Evolutionary conservation across 30 jellyfish, hydroid and myxozoan species (phyloP), one percentile per base, ranked within the genome.

Genomic region (Chrysaora quinquecirrha): DNA sequence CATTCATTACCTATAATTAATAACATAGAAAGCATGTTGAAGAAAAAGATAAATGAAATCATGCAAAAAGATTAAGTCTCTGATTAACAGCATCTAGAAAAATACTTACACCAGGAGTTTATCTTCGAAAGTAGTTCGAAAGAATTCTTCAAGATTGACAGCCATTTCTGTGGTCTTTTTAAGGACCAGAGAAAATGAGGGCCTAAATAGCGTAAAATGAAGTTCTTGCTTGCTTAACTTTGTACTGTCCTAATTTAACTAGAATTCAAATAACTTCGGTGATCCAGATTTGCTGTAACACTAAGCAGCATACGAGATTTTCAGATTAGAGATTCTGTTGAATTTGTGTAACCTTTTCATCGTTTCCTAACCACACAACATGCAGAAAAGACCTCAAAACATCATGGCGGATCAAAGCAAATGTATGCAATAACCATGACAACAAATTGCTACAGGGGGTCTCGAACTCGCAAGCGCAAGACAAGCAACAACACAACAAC

Each of bases 31-130:
- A 33, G 38, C 19, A 76, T 19, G 16, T 33, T 46, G 25, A 48
- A 21, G 35, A 18, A 18, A 20, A 27, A 10, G 30, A 10, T 19
- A 0, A 30, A 31, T n/a, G n/a, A n/a, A n/a, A n/a, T n/a, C n/a
- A n/a, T n/a, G n/a, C n/a, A n/a, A n/a, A n/a, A n/a, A n/a, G n/a
- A n/a, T n/a, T n/a, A n/a, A n/a, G n/a, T n/a, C n/a, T n/a, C n/a
- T n/a, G n/a, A n/a, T n/a, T n/a, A n/a, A n/a, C n/a, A 50, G n/a
- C 11, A 0, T 47, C 22, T 70, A 60, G 11, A 28, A 38, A 54
- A 49, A 73, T 10, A 86, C 97, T 64, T 76, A 89, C 97, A 89
- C 95, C 38, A 89, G 89, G 64, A 89, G 91, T 56, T 89, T 89
- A 60, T 89, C 97, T 74, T 89, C 97, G 48, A 89, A 89, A 1